phyloP scores from a whole-genome alignment of 2,113 vertebrate genomes.

The Octodon degus region DNA sequence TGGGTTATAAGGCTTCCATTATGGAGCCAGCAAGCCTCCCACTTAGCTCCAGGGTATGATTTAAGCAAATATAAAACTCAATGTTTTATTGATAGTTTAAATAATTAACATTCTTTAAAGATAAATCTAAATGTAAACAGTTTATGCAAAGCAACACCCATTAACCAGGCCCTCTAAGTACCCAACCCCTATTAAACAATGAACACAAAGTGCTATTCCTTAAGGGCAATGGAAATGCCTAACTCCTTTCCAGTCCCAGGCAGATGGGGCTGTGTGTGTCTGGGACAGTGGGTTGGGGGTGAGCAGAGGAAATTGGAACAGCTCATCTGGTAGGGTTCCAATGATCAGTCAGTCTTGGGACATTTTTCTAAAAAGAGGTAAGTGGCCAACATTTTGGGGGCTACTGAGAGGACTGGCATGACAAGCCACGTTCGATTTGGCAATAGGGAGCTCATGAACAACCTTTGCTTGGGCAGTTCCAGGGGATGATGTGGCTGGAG shows the following conservation, averaged over 20 bases:
- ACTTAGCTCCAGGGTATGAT: slow-evolving; percentile 24
- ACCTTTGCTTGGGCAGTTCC: neutral
- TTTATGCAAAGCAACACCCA: slow-evolving; percentile 60
- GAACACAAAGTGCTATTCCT: slow-evolving; percentile 23
- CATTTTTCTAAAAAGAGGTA: slow-evolving; percentile 27
- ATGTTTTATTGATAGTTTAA: slow-evolving; percentile 70
- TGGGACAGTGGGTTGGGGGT: neutral
- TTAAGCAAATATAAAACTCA: slow-evolving; percentile 58
- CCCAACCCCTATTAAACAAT: slow-evolving; percentile 55
- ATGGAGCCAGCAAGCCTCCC: neutral
- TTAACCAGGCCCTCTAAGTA: slow-evolving; percentile 62
- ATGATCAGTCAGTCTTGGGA: neutral
- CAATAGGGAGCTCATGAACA: neutral
- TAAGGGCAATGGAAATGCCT: slow-evolving; percentile 38
- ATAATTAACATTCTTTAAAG: slow-evolving; percentile 69
- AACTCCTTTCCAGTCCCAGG: neutral
- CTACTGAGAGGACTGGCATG: neutral
- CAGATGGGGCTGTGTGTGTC: neutral
- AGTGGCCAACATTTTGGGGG: neutral
- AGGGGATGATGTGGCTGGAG: neutral
- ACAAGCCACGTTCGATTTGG: neutral
- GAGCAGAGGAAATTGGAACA: neutral
- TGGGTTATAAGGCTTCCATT: neutral
- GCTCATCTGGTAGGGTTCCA: neutral
- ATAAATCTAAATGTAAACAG: slow-evolving; percentile 67